Base-by-base conservation (phyloP, 2,888 invertebrate species). In the Parthenolecanium corni region DNA sequence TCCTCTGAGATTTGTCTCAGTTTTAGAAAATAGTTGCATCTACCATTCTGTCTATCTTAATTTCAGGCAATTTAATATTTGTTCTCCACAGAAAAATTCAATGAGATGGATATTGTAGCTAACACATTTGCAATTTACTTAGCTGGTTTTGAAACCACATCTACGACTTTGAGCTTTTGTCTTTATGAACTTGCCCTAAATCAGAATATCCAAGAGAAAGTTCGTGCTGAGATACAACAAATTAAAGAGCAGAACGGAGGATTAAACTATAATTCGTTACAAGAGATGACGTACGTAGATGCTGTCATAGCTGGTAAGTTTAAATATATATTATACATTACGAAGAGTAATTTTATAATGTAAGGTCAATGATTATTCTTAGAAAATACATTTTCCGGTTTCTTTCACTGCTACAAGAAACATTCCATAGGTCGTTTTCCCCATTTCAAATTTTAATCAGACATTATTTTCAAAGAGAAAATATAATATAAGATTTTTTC, bases 111-210 rank as follows among this genome's bases (percentile, higher is more conserved):
- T n/a, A 64, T 68, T 18, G 74, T 76, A 0, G 76, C 79, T 0
- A 80, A 82, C 64, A 76, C 79, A 2, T 74, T 78, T 31, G 69
- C 78, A 0, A 80, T 82, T 67, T 78, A 78, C 64, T 64, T 71
- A 0, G 80, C 78, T 31, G 80, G 80, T 1, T 79, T 76, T 64
- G 80, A 80, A 69, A 79, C 80, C 0, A 78, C 78, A 1, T 72
- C 76, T 0, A 73, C 76, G n/a, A 75, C 75, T 2, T 71, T 78
- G 69, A 73, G 75, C 49, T 78, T 74, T 66, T 73, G 73, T 1
- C 68, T 79, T 14, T 79, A 74, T 66, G 77, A 78, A 67, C 68
- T 80, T 36, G 76, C 79, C 1, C 70, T 72, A 11, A 74, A 78
- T 68, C 73, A 71, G 1, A 69, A 73, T 0, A 67, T 76, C 2